These are phyloP conservation scores for Vanacampus margaritifer DNA, from an alignment of 2,113 vertebrate species.

Conservation along the genomic window DNA sequence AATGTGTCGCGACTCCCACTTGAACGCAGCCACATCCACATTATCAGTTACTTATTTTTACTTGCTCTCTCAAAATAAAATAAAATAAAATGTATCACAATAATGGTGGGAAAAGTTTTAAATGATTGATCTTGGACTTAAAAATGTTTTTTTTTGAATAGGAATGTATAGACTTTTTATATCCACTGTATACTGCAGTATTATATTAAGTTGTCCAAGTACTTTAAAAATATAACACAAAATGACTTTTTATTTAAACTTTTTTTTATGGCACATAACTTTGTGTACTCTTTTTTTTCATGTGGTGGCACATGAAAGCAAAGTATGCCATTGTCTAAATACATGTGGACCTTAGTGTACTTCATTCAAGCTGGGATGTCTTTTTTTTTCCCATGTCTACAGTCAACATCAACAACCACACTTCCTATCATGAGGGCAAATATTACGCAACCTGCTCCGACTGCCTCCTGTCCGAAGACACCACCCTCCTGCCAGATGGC, in stretches of 20 bases:
- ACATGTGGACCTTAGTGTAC: not conserved
- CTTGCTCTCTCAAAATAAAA: too few relatives aligned
- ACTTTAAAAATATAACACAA: too few relatives aligned
- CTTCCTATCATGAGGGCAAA: constrained; percentile 68
- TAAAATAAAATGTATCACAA: too few relatives aligned
- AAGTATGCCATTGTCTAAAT: not conserved
- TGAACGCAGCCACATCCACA: too few relatives aligned
- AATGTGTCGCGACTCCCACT: too few relatives aligned
- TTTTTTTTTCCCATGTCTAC: constrained; percentile 3
- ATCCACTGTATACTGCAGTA: not conserved
- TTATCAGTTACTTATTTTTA: too few relatives aligned
- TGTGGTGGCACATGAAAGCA: not conserved
- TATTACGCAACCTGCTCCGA: constrained; percentile 64
- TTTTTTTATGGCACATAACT: too few relatives aligned
- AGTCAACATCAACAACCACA: constrained; percentile 67
- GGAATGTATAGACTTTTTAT: too few relatives aligned
- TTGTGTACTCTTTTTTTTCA: not conserved
- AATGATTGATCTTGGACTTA: not conserved
- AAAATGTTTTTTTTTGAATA: not conserved
- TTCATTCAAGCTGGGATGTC: not conserved
- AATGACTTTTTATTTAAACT: not conserved
- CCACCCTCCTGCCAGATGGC: constrained; percentile 59
- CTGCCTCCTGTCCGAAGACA: constrained; percentile 68
- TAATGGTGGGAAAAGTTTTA: too few relatives aligned
- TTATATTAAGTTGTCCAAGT: not conserved